Evolutionary conservation across 2,113 vertebrate genomes (phyloP).

Genomic region (Tichodroma muraria): DNA sequence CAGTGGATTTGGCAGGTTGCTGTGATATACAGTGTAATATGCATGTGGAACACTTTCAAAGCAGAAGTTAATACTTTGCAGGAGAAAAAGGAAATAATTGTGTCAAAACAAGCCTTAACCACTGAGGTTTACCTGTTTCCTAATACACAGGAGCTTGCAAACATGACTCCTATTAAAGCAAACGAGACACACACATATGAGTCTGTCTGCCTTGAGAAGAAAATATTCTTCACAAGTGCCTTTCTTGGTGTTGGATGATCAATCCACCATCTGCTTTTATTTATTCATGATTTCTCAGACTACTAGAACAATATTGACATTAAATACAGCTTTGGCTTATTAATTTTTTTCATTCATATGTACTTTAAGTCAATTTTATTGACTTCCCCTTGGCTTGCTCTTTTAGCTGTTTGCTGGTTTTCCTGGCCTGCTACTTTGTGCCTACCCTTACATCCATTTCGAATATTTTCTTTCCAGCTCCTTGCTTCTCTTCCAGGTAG

Average conservation of each 20-base stretch:
- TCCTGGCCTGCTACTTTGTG: background rate
- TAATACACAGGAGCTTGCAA: slow-evolving; percentile 14
- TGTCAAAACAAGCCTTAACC: slow-evolving; percentile 38
- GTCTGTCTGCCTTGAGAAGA: background rate
- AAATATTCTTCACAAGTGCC: slow-evolving; percentile 23
- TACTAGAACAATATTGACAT: slow-evolving; percentile 50
- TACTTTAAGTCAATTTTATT: slow-evolving; percentile 49
- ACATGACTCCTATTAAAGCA: slow-evolving; percentile 26
- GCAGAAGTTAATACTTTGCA: slow-evolving; percentile 23
- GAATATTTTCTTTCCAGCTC: background rate
- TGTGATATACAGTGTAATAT: slow-evolving; percentile 25
- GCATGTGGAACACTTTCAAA: slow-evolving; percentile 25
- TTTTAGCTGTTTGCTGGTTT: slow-evolving; percentile 6
- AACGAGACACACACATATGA: background rate
- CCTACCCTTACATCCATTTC: background rate
- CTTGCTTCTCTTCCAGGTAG: background rate
- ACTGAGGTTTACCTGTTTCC: background rate
- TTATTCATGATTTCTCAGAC: slow-evolving; percentile 56
- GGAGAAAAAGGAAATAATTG: slow-evolving; percentile 35
- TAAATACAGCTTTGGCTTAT: slow-evolving; percentile 39
- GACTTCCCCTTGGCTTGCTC: slow-evolving; percentile 29
- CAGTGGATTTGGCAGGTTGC: slow-evolving; percentile 9
- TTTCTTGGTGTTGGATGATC: slow-evolving; percentile 49
- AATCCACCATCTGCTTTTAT: slow-evolving; percentile 51
- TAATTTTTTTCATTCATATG: slow-evolving; percentile 52